Evolutionary conservation across 2,113 vertebrate species (phyloP), one percentile per base, ranked within the genome.

Genomic region (Xiphias gladius): DNA sequence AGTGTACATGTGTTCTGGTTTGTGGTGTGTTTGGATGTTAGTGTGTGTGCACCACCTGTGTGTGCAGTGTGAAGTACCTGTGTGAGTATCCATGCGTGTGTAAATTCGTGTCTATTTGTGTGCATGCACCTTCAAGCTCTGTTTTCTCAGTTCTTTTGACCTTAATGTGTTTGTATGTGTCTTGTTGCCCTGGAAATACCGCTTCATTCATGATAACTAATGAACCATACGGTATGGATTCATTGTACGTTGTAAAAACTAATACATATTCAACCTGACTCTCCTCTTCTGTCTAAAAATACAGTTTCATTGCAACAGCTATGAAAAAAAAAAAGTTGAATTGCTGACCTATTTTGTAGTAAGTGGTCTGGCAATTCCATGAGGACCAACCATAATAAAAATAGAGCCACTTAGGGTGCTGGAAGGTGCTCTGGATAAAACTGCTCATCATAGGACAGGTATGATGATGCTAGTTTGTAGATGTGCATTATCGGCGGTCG

Each of bases 281-380:
- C 43, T 63, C 76, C 68, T 79, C 20, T 20, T 37, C 20, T 32
- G 28, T 81, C 59, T 79, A 79, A 80, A 85, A 84, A 87, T 68
- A 75, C 14, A 26, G 48, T 82, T 85, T 82, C 8, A 84, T 39
- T 80, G 75, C 26, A 66, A 74, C 43, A 71, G 84, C 19, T 59
- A 46, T n/a, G n/a, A 69, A 48, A 68, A 74, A 46, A n/a, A 68
- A 74, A 24, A 86, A 73, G 67, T 58, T 50, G 35, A 82, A 85
- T 79, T 68, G 32, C 71, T 87, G 88, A 80, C 89, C 90, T 64
- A 89, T 75, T 87, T 91, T 76, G 59, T 57, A 71, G 61, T 65
- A 90, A 90, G 79, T 72, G 77, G 86, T 85, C 84, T 72, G 62
- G 32, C 74, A 83, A 86, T 90, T 90, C 85, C 88, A 74, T 81